Conservation (phyloP, 1,140 invertebrate genomes). For the Hylaeus volcanicus region DNA sequence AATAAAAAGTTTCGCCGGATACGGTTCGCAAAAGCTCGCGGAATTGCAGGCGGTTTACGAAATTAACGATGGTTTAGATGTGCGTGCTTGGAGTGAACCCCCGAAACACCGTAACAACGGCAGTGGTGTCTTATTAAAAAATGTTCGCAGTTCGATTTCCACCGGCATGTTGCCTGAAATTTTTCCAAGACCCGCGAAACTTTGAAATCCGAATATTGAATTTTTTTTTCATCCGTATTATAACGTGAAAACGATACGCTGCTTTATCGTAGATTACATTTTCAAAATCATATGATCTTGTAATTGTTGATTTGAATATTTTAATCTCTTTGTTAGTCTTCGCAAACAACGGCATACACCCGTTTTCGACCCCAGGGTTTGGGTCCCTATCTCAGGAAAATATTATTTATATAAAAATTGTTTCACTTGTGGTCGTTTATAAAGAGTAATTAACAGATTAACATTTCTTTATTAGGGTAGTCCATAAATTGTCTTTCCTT, state of each 20-base stretch:
- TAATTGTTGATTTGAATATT: too few species aligned
- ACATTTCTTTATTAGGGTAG: too few species aligned
- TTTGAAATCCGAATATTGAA: conserved; percentile 17
- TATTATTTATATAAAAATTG: too few species aligned
- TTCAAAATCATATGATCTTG: too few species aligned
- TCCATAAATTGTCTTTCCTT: too few species aligned
- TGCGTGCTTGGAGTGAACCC: conserved; percentile 8
- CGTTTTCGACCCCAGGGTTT: too few species aligned
- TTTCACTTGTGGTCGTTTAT: too few species aligned
- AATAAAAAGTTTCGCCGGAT: conserved; percentile 36
- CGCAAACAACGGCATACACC: too few species aligned
- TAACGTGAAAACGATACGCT: neutral
- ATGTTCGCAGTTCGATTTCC: conserved; percentile 51
- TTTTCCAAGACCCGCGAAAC: conserved; percentile 52
- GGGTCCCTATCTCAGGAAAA: too few species aligned
- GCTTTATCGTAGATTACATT: neutral
- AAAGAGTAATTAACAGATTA: too few species aligned
- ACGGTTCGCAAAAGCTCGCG: neutral
- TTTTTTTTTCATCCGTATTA: neutral
- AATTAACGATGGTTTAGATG: conserved; percentile 7
- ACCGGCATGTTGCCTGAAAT: conserved; percentile 48
- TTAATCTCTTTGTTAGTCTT: too few species aligned
- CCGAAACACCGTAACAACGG: conserved; percentile 23
- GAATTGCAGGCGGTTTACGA: neutral
- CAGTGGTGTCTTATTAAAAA: conserved; percentile 51